These are phyloP conservation scores for Liodrosophila aerea DNA, from an alignment of 2,888 invertebrate genomes.

Conservation along the genomic window DNA sequence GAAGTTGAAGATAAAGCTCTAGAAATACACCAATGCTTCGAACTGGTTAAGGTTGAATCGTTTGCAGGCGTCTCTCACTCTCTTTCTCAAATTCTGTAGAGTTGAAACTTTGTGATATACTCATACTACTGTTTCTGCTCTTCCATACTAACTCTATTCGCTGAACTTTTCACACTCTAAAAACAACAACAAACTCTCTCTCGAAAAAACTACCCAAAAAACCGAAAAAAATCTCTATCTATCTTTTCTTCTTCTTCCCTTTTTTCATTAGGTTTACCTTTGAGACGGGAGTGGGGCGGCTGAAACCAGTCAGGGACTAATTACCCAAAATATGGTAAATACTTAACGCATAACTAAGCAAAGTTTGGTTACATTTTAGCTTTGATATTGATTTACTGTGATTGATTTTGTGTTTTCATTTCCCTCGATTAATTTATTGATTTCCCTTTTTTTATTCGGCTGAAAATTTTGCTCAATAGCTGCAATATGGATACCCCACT, in stretches of 20 bases:
- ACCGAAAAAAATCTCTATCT: conserved; percentile 72
- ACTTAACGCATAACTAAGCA: conserved; percentile 72
- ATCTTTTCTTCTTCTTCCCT: conserved; percentile 80
- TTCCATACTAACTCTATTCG: conserved; percentile 5
- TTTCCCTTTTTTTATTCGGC: conserved; percentile 34
- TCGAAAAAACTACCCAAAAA: conserved; percentile 13
- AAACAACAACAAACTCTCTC: conserved; percentile 7
- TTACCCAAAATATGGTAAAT: conserved; percentile 84
- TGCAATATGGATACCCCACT: conserved; percentile 66
- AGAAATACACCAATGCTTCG: conserved; percentile 80
- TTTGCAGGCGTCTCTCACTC: conserved; percentile 47
- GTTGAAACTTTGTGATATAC: neutral
- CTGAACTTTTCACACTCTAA: conserved; percentile 18
- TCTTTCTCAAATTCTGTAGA: conserved; percentile 13
- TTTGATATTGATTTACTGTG: conserved; percentile 19
- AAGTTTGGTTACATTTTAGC: conserved; percentile 45
- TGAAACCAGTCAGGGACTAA: conserved; percentile 84
- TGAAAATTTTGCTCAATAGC: conserved; percentile 56
- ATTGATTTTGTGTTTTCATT: conserved; percentile 3
- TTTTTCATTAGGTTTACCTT: conserved; percentile 83
- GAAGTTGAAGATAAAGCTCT: conserved; percentile 26
- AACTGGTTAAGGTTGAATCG: conserved; percentile 43
- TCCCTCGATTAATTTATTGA: conserved; percentile 32
- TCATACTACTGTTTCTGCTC: neutral
- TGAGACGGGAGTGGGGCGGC: conserved; percentile 84